Conservation (phyloP, 2,797 vertebrate species). For the Moxostoma hubbsi region DNA sequence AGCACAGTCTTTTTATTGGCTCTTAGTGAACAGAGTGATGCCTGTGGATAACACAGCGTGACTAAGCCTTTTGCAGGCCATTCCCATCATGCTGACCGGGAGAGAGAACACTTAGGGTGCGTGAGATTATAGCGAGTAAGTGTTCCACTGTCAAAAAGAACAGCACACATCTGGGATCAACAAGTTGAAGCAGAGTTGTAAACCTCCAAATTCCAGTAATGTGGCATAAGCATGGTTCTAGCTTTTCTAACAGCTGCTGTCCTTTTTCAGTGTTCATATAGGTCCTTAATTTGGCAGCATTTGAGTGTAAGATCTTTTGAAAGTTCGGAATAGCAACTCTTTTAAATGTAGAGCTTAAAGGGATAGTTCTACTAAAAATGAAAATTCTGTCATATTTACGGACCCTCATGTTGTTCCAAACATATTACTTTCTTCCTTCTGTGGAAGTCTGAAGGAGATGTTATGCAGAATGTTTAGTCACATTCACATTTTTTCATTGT, state of each 20-base stretch:
- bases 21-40: constrained; percentile 4
- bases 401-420: background rate
- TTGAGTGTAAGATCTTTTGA: constrained; percentile 12
- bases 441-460: too few species aligned
- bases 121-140: constrained; percentile 26
- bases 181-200: constrained; percentile 73
- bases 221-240: constrained; percentile 66
- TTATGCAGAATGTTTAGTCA: too few species aligned
- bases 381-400: too few species aligned
- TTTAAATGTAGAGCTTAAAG: constrained; percentile 1
- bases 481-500: too few species aligned
- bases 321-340: background rate
- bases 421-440: too few species aligned
- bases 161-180: constrained; percentile 70
- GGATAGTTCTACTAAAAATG: too few species aligned
- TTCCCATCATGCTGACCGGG: constrained; percentile 36
- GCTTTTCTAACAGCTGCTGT: constrained; percentile 70
- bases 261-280: constrained; percentile 33
- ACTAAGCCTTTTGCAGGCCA: constrained; percentile 34
- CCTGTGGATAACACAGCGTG: constrained; percentile 29
- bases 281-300: constrained; percentile 4
- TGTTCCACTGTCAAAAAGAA: constrained; percentile 46
- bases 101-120: constrained; percentile 4
- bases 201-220: constrained; percentile 72
- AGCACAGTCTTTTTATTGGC: constrained; percentile 24